Evolutionary conservation across 2,888 invertebrate genomes (phyloP).

Genomic region (Parochlus steinenii): DNA sequence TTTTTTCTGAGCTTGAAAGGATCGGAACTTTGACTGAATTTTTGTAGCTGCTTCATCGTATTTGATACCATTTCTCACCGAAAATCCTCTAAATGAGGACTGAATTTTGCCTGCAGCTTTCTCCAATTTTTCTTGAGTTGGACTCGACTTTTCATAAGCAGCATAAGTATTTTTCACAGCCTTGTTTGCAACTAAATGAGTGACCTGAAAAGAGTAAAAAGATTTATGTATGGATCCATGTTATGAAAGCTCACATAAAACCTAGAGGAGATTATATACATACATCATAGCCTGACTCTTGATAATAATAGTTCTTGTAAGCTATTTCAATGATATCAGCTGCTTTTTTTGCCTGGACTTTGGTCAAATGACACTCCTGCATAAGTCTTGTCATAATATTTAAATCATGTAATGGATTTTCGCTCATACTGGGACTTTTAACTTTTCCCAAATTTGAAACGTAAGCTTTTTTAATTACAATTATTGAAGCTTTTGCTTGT

Average conservation of each 20-base stretch:
- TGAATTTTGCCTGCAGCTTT: conserved; percentile 4
- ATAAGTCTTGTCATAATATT: conserved; percentile 25
- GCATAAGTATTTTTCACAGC: conserved; percentile 3
- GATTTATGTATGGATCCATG: too few relatives aligned
- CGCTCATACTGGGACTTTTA: too few relatives aligned
- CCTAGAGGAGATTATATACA: not conserved
- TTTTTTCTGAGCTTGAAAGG: not conserved
- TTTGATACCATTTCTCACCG: not conserved
- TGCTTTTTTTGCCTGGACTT: conserved; percentile 21
- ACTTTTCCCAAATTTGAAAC: conserved; percentile 14
- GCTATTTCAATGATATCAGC: conserved; percentile 24
- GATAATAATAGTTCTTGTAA: conserved; percentile 24
- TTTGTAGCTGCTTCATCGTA: conserved; percentile 8
- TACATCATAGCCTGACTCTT: conserved; percentile 22
- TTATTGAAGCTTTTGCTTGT: conserved; percentile 20
- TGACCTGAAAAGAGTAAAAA: too few relatives aligned
- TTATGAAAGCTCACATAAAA: too few relatives aligned
- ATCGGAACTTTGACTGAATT: conserved; percentile 8
- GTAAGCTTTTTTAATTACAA: conserved; percentile 24
- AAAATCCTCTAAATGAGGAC: conserved; percentile 18
- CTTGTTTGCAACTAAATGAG: not conserved
- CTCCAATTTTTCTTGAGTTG: too few relatives aligned
- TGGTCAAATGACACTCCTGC: conserved; percentile 22
- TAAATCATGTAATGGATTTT: conserved; percentile 20
- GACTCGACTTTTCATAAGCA: not conserved